Evolutionary conservation across 2,888 invertebrate genomes (phyloP).

Genomic region (Noctua comes): DNA sequence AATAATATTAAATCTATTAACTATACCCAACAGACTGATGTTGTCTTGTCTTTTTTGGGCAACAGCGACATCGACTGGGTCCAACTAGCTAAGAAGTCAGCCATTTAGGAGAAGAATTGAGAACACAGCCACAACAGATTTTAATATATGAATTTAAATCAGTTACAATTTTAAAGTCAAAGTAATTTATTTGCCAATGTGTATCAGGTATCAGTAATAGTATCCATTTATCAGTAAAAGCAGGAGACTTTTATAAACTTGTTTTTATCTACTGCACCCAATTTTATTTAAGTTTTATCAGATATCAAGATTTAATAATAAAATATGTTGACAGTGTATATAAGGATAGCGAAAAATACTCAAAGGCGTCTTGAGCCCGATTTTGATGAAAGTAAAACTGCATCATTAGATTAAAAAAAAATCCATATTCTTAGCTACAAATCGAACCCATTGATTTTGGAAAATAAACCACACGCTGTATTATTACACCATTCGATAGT

Average conservation of each 20-base stretch:
- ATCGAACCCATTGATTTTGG: too few relatives aligned
- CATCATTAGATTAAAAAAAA: too few relatives aligned
- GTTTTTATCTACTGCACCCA: not conserved
- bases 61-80: not conserved
- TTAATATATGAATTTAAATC: not conserved
- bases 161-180: not conserved
- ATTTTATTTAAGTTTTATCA: not conserved
- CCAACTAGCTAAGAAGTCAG: not conserved
- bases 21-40: not conserved
- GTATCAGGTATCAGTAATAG: slow-evolving; percentile 1
- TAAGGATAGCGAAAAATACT: too few relatives aligned
- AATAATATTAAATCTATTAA: not conserved
- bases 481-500: too few relatives aligned
- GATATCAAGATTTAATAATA: not conserved
- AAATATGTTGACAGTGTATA: not conserved
- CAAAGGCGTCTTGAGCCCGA: too few relatives aligned
- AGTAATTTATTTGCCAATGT: not conserved
- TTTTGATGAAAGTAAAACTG: too few relatives aligned
- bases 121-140: not conserved
- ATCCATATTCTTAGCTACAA: too few relatives aligned
- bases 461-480: too few relatives aligned
- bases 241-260: not conserved
- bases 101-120: not conserved
- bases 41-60: not conserved
- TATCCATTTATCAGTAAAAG: slow-evolving; percentile 3